Evolutionary conservation across 2,888 invertebrate species (phyloP).

Genomic region (Steinernema scapterisci): DNA sequence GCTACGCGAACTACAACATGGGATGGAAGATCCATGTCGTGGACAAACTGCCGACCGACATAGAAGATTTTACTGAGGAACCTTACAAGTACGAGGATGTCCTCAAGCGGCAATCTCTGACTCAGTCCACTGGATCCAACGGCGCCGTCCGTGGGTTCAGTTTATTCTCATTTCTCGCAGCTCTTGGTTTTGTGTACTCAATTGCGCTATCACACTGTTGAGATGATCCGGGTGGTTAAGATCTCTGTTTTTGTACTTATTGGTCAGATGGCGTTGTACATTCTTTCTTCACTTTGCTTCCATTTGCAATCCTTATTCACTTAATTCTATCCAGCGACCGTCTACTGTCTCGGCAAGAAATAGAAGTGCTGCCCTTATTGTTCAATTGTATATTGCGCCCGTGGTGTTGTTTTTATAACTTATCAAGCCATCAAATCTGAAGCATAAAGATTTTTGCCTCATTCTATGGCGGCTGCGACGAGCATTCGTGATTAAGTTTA

Average conservation of each 20-base stretch:
- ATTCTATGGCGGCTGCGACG: too few species aligned
- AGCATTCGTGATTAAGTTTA: too few species aligned
- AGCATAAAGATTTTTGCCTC: too few species aligned
- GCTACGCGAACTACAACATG: constrained; percentile 90
- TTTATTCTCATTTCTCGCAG: background rate
- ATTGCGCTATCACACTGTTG: background rate
- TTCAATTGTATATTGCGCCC: too few species aligned
- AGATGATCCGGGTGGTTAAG: constrained; percentile 13
- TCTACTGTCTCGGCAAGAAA: background rate
- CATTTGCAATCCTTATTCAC: background rate
- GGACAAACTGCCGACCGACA: constrained; percentile 72
- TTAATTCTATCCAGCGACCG: background rate
- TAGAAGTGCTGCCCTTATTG: background rate
- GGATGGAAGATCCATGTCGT: constrained; percentile 90
- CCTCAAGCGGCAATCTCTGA: constrained; percentile 40
- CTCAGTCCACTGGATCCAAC: background rate
- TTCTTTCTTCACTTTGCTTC: background rate
- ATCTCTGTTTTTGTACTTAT: constrained; percentile 14
- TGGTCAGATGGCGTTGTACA: constrained; percentile 1
- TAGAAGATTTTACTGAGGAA: constrained; percentile 56
- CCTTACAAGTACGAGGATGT: constrained; percentile 56
- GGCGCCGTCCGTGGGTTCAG: background rate
- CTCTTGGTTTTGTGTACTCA: background rate
- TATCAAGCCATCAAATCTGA: too few species aligned
- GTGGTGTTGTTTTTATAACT: too few species aligned